Conservation (phyloP, 2,888 invertebrate genomes). For the Melanostoma scalare region DNA sequence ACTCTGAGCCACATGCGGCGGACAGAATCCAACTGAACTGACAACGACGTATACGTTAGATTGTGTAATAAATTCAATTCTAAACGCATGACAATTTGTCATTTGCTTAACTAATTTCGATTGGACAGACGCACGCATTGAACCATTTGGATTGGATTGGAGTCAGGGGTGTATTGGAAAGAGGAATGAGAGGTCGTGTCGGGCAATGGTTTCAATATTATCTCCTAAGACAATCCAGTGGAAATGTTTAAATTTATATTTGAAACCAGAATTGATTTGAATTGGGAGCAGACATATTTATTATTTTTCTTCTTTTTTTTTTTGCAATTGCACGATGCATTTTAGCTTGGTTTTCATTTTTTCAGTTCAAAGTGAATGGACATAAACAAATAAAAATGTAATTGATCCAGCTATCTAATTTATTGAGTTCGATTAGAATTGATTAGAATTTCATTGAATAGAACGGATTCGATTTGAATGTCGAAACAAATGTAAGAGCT, state of each 20-base stretch:
- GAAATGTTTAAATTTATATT: conserved; percentile 52
- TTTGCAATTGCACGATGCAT: conserved; percentile 43
- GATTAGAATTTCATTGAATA: conserved; percentile 8
- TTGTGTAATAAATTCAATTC: conserved; percentile 65
- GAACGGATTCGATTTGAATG: conserved; percentile 15
- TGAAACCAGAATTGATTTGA: conserved; percentile 62
- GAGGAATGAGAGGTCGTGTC: conserved; percentile 9
- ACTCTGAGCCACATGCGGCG: conserved; percentile 18
- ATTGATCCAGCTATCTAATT: conserved; percentile 55
- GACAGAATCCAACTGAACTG: conserved; percentile 3
- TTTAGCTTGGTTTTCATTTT: neutral
- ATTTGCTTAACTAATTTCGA: conserved; percentile 70
- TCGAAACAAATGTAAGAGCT: neutral
- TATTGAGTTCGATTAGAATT: conserved; percentile 48
- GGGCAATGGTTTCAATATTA: conserved; percentile 21
- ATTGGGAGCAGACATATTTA: conserved; percentile 69
- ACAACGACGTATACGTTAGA: conserved; percentile 17
- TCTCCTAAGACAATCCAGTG: conserved; percentile 33
- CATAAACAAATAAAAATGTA: conserved; percentile 29
- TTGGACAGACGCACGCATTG: conserved; percentile 46
- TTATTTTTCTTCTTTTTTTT: conserved; percentile 12
- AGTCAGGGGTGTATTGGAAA: neutral
- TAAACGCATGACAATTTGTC: conserved; percentile 69
- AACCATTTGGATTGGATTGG: neutral
- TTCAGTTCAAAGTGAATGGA: conserved; percentile 28